Conservation (phyloP, 2,888 invertebrate species). For the Cryptosula pallasiana region DNA sequence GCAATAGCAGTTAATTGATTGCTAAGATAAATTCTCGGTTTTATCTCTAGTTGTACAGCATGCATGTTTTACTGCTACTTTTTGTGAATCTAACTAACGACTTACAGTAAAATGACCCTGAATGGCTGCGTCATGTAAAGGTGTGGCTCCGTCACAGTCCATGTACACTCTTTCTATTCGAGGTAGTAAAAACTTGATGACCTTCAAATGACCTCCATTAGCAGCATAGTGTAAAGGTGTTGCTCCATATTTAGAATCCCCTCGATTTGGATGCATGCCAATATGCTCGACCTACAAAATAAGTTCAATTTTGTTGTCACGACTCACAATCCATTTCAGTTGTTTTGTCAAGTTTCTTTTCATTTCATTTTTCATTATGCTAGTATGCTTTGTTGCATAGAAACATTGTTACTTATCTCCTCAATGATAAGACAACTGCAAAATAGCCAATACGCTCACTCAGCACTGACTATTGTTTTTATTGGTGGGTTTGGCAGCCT, state of each 20-base stretch:
- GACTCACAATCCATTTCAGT: no score
- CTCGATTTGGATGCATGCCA: neutral
- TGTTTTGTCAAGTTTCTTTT: no score
- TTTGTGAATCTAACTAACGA: neutral
- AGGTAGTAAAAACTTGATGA: neutral
- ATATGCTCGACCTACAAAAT: conserved; percentile 15
- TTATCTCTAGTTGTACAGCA: neutral
- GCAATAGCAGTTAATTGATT: no score
- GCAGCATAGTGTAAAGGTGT: conserved; percentile 17
- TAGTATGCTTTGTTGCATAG: no score
- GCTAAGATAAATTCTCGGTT: no score
- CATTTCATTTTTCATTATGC: no score
- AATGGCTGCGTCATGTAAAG: conserved; percentile 2
- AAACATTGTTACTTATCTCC: no score
- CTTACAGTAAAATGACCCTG: conserved; percentile 11
- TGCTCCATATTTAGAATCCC: conserved; percentile 2
- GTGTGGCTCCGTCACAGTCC: conserved; percentile 4
- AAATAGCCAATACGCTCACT: no score
- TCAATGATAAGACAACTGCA: no score
- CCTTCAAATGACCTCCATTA: neutral
- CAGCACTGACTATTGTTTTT: no score
- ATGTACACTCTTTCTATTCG: neutral
- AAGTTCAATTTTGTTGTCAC: no score
- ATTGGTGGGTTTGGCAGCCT: no score
- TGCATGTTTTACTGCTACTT: neutral